Percentiles rank a stretch among this genome's conserved stretches.
These are phyloP conservation scores for Cremastinae sp. DNA, from an alignment of 2,888 invertebrate genomes.

Conservation along the genomic window DNA sequence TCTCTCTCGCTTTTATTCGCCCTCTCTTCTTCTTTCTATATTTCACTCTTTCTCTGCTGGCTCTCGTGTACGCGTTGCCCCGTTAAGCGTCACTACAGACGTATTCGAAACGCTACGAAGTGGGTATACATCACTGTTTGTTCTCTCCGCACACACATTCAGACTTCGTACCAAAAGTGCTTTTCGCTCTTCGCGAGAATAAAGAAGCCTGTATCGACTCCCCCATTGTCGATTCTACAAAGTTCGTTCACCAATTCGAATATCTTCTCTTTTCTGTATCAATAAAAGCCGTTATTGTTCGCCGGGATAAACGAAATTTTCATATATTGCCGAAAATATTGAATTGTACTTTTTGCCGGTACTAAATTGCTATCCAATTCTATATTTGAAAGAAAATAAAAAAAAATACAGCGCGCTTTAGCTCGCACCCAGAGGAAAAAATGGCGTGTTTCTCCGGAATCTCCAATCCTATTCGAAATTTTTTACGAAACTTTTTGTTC, in stretches of 20 bases:
- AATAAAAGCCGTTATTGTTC: no score
- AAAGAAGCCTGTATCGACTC: neutral
- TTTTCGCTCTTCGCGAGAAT: constrained; percentile 13
- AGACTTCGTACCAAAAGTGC: constrained; percentile 14
- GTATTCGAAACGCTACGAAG: constrained; percentile 17
- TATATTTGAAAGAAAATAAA: no score
- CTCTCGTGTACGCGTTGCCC: neutral
- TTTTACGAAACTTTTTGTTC: no score
- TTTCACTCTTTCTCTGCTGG: constrained; percentile 9
- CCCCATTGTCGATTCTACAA: constrained; percentile 9
- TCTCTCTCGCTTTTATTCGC: neutral
- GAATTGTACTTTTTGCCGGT: no score
- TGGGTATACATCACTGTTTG: constrained; percentile 12
- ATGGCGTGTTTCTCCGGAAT: no score
- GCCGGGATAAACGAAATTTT: no score
- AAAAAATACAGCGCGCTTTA: no score
- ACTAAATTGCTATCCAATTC: no score
- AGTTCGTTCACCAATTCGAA: constrained; percentile 4
- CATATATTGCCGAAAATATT: no score
- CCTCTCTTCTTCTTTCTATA: no score
- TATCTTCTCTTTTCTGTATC: neutral
- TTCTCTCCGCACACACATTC: constrained; percentile 17
- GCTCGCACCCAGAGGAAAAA: no score
- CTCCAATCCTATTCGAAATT: no score
- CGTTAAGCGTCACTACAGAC: constrained; percentile 23